These are phyloP conservation scores for Microtus pennsylvanicus DNA, from an alignment of 2,113 vertebrate genomes.

Conservation along the genomic window DNA sequence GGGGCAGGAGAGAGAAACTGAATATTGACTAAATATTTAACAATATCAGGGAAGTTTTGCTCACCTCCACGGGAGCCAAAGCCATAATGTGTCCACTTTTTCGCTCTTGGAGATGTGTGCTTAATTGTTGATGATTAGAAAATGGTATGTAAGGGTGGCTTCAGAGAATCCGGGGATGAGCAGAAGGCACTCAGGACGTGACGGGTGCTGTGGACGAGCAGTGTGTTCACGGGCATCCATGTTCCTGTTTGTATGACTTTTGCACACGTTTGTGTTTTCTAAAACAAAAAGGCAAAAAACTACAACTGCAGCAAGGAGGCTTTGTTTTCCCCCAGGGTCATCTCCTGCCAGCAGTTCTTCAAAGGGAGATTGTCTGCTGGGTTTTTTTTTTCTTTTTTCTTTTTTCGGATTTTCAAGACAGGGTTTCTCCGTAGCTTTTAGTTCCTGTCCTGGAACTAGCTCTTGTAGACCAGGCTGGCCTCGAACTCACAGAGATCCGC, in stretches of 20 bases:
- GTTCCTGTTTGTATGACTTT: background rate
- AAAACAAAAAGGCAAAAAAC: conserved; percentile 30
- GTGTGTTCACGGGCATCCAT: too few species aligned
- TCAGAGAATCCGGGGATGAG: background rate
- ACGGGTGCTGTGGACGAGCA: too few species aligned
- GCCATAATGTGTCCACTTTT: background rate
- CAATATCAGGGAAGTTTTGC: background rate
- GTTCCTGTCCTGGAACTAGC: too few species aligned
- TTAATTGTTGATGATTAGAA: background rate
- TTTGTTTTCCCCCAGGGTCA: background rate
- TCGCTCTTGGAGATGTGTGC: background rate
- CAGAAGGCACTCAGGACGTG: too few species aligned
- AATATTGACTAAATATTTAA: background rate
- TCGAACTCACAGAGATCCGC: too few species aligned
- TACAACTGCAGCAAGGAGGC: background rate
- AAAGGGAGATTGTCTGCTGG: too few species aligned
- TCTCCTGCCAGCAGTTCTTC: background rate
- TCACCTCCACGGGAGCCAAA: background rate
- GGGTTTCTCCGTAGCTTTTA: too few species aligned
- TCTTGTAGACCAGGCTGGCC: too few species aligned
- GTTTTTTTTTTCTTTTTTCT: too few species aligned
- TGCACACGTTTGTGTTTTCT: background rate
- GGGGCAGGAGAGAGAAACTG: background rate
- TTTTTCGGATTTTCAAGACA: too few species aligned
- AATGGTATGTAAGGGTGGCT: background rate